Conservation (phyloP, 2,888 invertebrate genomes). For the Lordiphosa fenestrarum region DNA sequence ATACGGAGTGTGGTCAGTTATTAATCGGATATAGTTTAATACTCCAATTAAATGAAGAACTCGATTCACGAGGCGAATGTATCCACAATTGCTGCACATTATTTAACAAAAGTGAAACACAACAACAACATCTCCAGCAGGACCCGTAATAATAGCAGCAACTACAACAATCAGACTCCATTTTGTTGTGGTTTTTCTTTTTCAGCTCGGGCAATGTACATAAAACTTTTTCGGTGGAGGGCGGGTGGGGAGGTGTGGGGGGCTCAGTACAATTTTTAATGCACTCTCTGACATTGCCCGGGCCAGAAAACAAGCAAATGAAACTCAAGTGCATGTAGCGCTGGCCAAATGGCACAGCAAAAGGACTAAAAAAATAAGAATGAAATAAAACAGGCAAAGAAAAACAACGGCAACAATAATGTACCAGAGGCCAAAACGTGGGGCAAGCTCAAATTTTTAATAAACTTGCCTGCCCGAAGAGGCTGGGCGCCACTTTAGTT, state of each 20-base stretch:
- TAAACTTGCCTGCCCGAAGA: conserved; percentile 55
- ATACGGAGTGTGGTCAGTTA: too few species aligned
- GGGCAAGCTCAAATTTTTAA: conserved; percentile 59
- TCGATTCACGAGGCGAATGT: conserved; percentile 25
- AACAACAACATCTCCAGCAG: conserved; percentile 24
- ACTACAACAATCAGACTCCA: conserved; percentile 58
- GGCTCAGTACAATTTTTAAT: conserved; percentile 65
- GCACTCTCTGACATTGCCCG: conserved; percentile 64
- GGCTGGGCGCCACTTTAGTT: conserved; percentile 40
- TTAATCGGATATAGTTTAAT: too few species aligned
- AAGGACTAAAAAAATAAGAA: conserved; percentile 22
- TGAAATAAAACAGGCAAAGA: conserved; percentile 29
- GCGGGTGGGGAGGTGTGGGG: conserved; percentile 10
- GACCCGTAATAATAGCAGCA: conserved; percentile 12
- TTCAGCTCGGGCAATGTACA: conserved; percentile 55
- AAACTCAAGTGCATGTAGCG: conserved; percentile 70
- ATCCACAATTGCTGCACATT: conserved; percentile 58
- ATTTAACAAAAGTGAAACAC: conserved; percentile 63
- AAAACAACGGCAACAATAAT: conserved; percentile 38
- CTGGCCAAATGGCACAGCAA: conserved; percentile 55
- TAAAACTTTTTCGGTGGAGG: conserved; percentile 48
- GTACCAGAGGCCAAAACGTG: conserved; percentile 33
- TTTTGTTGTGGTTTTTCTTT: conserved; percentile 65
- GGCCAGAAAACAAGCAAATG: conserved; percentile 63
- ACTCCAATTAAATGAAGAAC: conserved; percentile 3